Evolutionary conservation across 2,113 vertebrate species (phyloP).

Genomic region (Ptilorrhoa leucosticta): DNA sequence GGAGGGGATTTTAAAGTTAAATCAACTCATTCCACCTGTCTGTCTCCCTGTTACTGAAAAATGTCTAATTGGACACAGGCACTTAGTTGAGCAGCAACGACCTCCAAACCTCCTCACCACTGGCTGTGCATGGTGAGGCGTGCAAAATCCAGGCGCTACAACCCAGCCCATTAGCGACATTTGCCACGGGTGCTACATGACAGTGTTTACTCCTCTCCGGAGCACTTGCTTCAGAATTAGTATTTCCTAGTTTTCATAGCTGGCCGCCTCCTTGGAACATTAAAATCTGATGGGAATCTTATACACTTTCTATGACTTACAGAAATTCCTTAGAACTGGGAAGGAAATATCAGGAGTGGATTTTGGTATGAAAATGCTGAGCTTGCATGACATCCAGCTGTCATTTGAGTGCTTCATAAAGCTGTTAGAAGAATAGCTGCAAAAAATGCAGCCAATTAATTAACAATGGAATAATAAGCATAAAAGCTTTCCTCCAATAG

Average conservation of each 20-base stretch:
- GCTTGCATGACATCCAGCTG: neutral
- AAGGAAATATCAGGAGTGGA: neutral
- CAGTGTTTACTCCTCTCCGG: neutral
- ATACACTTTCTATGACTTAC: neutral
- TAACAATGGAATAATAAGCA: neutral
- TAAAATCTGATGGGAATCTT: neutral
- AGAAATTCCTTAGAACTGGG: neutral
- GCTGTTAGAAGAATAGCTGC: neutral
- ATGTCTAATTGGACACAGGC: neutral
- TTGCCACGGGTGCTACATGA: accelerated
- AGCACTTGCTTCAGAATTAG: neutral
- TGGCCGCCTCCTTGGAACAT: neutral
- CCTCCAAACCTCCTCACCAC: neutral
- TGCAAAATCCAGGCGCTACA: neutral
- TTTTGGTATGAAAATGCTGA: neutral
- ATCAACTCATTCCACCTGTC: neutral
- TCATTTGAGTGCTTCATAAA: neutral
- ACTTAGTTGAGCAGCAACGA: neutral
- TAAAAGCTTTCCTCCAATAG: neutral
- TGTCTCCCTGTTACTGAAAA: neutral
- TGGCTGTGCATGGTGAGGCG: accelerated
- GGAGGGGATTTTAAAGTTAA: neutral
- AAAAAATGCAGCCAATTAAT: neutral
- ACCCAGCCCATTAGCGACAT: too few species aligned
- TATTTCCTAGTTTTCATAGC: neutral